Evolutionary conservation across 2,113 vertebrate species (phyloP), one percentile per base, ranked within the genome.

Genomic region (Thalassoma bifasciatum): DNA sequence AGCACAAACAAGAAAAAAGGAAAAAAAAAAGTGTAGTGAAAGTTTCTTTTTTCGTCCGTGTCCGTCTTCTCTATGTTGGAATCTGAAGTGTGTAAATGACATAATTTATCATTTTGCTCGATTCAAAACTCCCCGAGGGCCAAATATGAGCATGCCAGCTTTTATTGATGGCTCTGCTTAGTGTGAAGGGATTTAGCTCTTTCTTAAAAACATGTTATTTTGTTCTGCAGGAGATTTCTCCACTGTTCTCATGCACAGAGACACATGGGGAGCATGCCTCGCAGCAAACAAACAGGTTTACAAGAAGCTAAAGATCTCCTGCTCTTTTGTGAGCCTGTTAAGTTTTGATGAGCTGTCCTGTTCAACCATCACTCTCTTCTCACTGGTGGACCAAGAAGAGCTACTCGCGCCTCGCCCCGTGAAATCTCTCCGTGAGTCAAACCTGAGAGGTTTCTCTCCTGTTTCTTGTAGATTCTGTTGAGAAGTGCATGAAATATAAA

Each of bases 381-480:
- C 58, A 50, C 24, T 24, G 16, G 16, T 57, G 22, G 1, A 52
- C 44, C 16, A 64, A 44, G 13, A 21, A 23, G 6, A 58, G 36
- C 12, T 10, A n/a, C 42, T n/a, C n/a, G 5, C 37, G 44, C 5
- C 9, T 30, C 30, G 21, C 46, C 46, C 14, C 46, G 1, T 17
- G 19, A 40, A 38, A 71, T 19, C 26, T 23, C 65, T 12, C 0
- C 12, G 26, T 10, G 24, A 53, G 80, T 66, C 56, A 68, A 64
- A 81, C 34, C 78, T 63, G 24, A 59, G 19, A 24, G 22, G 19
- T 63, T 46, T 56, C 52, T 62, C 68, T 74, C 78, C 81, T 79
- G 42, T 79, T 66, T 78, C 30, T 8, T 69, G 42, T 77, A 67
- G 79, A 79, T 85, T 84, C 61, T 34, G 22, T 30, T 5, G 2